Conservation (phyloP, 2,888 invertebrate species). For the Smittia aterrima region DNA sequence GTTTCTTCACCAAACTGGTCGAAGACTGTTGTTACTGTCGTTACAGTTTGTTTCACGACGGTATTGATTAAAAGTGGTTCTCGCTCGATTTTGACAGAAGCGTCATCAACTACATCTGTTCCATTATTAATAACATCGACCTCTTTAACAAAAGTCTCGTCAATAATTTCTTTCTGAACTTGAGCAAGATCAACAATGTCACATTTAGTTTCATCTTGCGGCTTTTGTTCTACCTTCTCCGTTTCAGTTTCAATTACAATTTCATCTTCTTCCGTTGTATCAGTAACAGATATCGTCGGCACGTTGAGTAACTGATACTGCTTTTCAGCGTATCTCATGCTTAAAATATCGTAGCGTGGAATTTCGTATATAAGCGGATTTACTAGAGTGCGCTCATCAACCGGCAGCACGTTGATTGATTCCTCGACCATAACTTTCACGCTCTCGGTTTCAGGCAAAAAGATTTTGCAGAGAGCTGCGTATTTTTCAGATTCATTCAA, state of each 20-base stretch:
- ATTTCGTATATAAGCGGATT: background rate
- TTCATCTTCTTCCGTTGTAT: background rate
- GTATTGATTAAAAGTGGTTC: too few relatives aligned
- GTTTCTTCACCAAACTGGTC: too few relatives aligned
- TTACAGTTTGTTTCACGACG: too few relatives aligned
- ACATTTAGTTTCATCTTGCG: background rate
- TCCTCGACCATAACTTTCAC: background rate
- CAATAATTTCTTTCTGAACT: background rate
- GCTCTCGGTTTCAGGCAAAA: background rate
- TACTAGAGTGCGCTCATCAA: background rate
- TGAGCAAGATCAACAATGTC: background rate
- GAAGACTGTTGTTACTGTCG: too few relatives aligned
- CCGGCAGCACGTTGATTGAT: background rate
- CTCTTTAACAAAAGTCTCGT: background rate
- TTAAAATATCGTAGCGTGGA: conserved; percentile 14
- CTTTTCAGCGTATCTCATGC: conserved; percentile 2
- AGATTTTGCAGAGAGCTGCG: conserved; percentile 3
- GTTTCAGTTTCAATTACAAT: background rate
- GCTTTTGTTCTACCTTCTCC: background rate
- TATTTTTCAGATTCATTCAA: conserved; percentile 8
- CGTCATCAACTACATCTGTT: too few relatives aligned
- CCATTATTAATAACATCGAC: too few relatives aligned
- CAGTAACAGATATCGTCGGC: background rate
- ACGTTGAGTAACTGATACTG: background rate
- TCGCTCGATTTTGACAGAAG: too few relatives aligned